Percentiles rank a stretch among this genome's conserved stretches.
These are phyloP conservation scores for Plectrocnemia conspersa DNA, from an alignment of 1,140 invertebrate species.

Conservation along the genomic window DNA sequence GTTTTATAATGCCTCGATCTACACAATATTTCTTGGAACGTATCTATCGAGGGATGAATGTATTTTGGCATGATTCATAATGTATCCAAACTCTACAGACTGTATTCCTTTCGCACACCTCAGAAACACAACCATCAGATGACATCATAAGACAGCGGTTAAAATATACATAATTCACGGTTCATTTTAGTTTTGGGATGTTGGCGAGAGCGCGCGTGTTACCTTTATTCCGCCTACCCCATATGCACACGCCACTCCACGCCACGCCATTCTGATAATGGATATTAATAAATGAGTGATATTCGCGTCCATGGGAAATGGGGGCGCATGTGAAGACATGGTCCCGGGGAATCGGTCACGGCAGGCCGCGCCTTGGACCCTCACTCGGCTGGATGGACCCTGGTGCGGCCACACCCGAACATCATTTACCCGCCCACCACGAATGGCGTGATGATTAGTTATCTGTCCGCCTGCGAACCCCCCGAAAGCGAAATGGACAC, in stretches of 20 bases:
- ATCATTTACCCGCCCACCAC: background rate
- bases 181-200: background rate
- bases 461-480: background rate
- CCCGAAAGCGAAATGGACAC: constrained; percentile 21
- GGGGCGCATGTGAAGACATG: constrained; percentile 2
- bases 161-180: too few relatives aligned
- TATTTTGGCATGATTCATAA: too few relatives aligned
- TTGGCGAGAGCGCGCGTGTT: background rate
- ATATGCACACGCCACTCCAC: constrained; percentile 1
- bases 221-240: too few relatives aligned
- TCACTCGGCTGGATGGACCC: constrained; percentile 6
- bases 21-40: too few relatives aligned
- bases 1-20: too few relatives aligned
- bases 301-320: background rate
- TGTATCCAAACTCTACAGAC: too few relatives aligned
- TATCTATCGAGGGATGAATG: too few relatives aligned
- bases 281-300: constrained; percentile 7
- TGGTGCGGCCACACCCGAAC: constrained; percentile 4
- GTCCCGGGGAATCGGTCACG: constrained; percentile 1
- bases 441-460: constrained; percentile 3
- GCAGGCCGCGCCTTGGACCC: constrained; percentile 1
- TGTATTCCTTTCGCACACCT: too few relatives aligned
- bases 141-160: too few relatives aligned
- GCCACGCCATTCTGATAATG: background rate
- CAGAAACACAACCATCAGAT: too few relatives aligned